Percentiles rank a stretch among this genome's conserved stretches.
Evolutionary conservation across 2,797 vertebrate species (phyloP).

Genomic region (Cercopithecus petaurista): DNA sequence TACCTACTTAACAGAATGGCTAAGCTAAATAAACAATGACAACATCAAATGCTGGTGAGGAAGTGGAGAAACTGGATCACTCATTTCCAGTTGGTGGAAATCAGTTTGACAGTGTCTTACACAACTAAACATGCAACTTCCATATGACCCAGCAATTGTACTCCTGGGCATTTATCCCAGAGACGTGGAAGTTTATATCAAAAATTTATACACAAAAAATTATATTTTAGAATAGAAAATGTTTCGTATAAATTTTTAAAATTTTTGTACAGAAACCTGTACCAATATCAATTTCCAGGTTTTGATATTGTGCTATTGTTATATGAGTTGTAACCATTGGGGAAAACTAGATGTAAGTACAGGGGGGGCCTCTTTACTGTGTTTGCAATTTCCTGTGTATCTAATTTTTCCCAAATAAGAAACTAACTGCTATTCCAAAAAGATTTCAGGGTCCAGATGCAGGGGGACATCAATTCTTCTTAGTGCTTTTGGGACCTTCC

Average conservation of each 20-base stretch:
- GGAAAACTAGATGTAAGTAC: not conserved
- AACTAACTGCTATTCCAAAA: not conserved
- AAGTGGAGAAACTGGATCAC: not conserved
- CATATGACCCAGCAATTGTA: not conserved
- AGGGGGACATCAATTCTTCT: not conserved
- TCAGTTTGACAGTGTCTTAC: not conserved
- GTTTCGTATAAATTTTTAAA: not conserved
- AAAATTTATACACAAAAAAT: not conserved
- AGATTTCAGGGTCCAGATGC: not conserved
- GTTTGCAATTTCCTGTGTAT: not conserved
- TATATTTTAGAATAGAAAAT: not conserved
- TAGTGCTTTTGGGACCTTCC: not conserved
- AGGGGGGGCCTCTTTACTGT: not conserved
- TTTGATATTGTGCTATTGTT: not conserved
- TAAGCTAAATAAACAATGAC: not conserved
- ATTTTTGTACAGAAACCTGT: not conserved
- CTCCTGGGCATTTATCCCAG: not conserved
- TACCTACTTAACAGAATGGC: not conserved
- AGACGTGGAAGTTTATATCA: not conserved
- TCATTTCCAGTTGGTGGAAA: not conserved
- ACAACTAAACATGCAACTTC: not conserved
- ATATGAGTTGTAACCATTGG: not conserved
- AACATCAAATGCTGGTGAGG: not conserved
- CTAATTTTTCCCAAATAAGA: conserved; percentile 21
- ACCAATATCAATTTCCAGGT: not conserved